phyloP scores from a whole-genome alignment of 1,140 invertebrate genomes.

The Oreohelix idahoensis region DNA sequence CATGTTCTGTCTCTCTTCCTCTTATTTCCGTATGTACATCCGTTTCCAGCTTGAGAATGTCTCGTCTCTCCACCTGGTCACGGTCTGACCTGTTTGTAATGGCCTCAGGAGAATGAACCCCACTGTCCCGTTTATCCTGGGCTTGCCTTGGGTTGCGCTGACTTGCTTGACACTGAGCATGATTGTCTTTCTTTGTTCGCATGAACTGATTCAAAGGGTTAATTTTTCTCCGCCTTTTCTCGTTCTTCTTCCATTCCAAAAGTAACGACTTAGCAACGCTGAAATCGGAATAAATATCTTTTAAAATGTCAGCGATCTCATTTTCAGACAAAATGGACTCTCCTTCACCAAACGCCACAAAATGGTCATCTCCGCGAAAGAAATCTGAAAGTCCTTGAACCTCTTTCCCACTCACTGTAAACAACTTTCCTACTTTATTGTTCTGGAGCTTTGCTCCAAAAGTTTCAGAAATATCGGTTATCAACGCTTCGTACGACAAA shows the following conservation, averaged over 20 bases:
- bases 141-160: not conserved
- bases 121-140: constrained; percentile 64
- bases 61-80: constrained; percentile 42
- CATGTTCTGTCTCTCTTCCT: constrained; percentile 5
- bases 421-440: constrained; percentile 67
- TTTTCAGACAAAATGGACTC: constrained; percentile 56
- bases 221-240: constrained; percentile 39
- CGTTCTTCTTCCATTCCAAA: constrained; percentile 67
- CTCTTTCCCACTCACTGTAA: constrained; percentile 63
- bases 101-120: constrained; percentile 64
- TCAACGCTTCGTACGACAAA: constrained; percentile 71
- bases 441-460: constrained; percentile 70
- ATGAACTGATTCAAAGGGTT: constrained; percentile 1
- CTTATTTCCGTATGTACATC: not conserved
- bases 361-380: constrained; percentile 71
- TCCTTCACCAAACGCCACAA: constrained; percentile 62
- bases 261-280: constrained; percentile 64
- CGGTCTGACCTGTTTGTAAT: constrained; percentile 53
- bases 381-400: constrained; percentile 72
- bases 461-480: constrained; percentile 71
- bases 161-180: not conserved
- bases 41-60: not conserved
- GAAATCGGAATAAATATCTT: constrained; percentile 68
- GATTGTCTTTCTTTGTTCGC: not conserved
- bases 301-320: constrained; percentile 69